Evolutionary conservation across 2,888 invertebrate genomes (phyloP), one percentile per base, ranked within the genome.

Genomic region (Xestobium rufovillosum): DNA sequence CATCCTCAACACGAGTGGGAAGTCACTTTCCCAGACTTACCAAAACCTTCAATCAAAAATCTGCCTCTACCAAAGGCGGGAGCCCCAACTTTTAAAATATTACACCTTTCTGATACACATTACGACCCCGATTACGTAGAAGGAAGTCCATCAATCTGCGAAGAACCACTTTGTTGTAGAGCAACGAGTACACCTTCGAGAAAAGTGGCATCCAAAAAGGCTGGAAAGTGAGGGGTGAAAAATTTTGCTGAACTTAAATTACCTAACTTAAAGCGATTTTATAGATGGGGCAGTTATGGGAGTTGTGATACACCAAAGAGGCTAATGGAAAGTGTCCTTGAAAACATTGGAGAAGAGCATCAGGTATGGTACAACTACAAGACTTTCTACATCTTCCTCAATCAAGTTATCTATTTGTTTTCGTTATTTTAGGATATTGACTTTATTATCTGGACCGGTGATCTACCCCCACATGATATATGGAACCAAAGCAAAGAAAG

Each of bases 81-180:
- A 41, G 78, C 79, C 1, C 82, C 85, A n/a, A 78, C 79, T 16
- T 84, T 90, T 61, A 90, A 92, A 69, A 88, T 96, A n/a, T 72
- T 97, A 6, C 96, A 97, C 56, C 75, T 97, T 48, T 90, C 94
- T 1, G 97, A 97, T 61, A 90, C 95, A 0, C 97, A 97, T 65
- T 85, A 84, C 55, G 96, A 97, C 68, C 88, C 89, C 0, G 83
- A 87, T 52, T 97, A 97, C 59, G 76, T 78, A 28, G 84, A 83
- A 69, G 89, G 84, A 48, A 75, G 87, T 3, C 88, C 90, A 59
- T 89, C 92, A 1, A 86, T 90, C 46, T 97, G 96, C 61, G 83
- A 84, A 49, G 90, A 96, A 61, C 96, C 96, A 0, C 70, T 96
- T 3, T 97, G 96, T 61, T 97, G 97, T 61, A 75, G 89, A 9